Percentiles rank a stretch among this genome's conserved stretches.
These are phyloP conservation scores for Lutjanus erythropterus DNA, from an alignment of 2,113 vertebrate genomes.

Conservation along the genomic window DNA sequence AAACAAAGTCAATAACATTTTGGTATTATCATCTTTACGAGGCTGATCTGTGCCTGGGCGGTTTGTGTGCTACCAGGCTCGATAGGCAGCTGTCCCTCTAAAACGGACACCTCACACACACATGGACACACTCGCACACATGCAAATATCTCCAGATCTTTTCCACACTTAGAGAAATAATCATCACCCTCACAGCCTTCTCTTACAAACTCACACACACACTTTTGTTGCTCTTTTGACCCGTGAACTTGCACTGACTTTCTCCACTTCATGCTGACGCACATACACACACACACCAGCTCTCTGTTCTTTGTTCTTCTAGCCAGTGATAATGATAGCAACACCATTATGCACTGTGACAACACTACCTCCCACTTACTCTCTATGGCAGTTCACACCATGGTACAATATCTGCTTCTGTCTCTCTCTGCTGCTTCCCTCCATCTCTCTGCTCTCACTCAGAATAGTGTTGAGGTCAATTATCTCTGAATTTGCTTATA, in stretches of 20 bases:
- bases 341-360: constrained; percentile 74
- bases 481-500: constrained; percentile 77
- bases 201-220: background rate
- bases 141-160: constrained; percentile 28
- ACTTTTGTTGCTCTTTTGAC: constrained; percentile 54
- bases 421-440: constrained; percentile 39
- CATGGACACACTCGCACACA: background rate
- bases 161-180: constrained; percentile 2
- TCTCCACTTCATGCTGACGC: constrained; percentile 19
- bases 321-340: constrained; percentile 66
- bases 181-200: constrained; percentile 1
- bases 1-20: constrained; percentile 23
- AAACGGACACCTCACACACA: constrained; percentile 32
- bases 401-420: constrained; percentile 46
- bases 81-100: constrained; percentile 32
- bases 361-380: constrained; percentile 72
- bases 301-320: constrained; percentile 50
- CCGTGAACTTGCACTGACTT: constrained; percentile 39
- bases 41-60: constrained; percentile 15
- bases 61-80: background rate
- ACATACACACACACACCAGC: constrained; percentile 8
- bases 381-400: constrained; percentile 65
- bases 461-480: constrained; percentile 74
- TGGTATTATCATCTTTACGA: constrained; percentile 10
- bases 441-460: constrained; percentile 56